phyloP scores from a whole-genome alignment of 2,888 invertebrate genomes.

The Palloptera scutellata region DNA sequence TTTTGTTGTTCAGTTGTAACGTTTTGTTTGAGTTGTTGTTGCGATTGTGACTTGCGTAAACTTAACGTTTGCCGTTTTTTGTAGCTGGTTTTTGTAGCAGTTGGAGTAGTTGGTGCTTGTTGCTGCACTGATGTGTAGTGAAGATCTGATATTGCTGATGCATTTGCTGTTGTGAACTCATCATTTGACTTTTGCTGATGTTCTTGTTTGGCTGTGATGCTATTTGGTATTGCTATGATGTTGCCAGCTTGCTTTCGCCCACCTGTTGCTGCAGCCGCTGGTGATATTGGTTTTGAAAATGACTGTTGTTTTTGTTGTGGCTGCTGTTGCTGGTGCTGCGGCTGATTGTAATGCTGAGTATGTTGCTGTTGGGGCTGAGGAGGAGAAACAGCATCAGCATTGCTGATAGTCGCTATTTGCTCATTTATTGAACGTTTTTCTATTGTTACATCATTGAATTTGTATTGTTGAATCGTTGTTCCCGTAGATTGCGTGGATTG shows the following conservation, averaged over 20 bases:
- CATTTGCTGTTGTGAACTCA: constrained; percentile 4
- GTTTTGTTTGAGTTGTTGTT: background rate
- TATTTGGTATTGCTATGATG: constrained; percentile 35
- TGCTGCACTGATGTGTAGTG: constrained; percentile 17
- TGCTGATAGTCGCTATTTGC: background rate
- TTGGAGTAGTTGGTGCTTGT: too few relatives aligned
- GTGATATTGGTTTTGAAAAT: constrained; percentile 31
- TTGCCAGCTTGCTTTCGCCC: constrained; percentile 38
- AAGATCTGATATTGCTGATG: constrained; percentile 6
- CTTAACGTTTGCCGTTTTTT: constrained; percentile 8
- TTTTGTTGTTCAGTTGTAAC: constrained; percentile 2
- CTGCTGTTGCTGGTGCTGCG: constrained; percentile 26
- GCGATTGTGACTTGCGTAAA: constrained; percentile 7
- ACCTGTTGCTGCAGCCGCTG: constrained; percentile 39
- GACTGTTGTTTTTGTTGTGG: constrained; percentile 11
- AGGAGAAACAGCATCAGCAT: background rate
- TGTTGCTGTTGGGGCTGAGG: constrained; percentile 24
- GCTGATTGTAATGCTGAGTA: constrained; percentile 18
- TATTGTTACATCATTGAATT: constrained; percentile 22
- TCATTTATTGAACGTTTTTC: constrained; percentile 20
- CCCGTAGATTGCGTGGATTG: constrained; percentile 21
- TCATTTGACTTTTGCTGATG: constrained; percentile 6
- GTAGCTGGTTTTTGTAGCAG: too few relatives aligned
- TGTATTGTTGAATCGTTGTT: constrained; percentile 18
- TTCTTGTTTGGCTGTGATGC: constrained; percentile 23